Base-by-base conservation (phyloP, 2,888 invertebrate genomes). In the Pyrgus malvae region DNA sequence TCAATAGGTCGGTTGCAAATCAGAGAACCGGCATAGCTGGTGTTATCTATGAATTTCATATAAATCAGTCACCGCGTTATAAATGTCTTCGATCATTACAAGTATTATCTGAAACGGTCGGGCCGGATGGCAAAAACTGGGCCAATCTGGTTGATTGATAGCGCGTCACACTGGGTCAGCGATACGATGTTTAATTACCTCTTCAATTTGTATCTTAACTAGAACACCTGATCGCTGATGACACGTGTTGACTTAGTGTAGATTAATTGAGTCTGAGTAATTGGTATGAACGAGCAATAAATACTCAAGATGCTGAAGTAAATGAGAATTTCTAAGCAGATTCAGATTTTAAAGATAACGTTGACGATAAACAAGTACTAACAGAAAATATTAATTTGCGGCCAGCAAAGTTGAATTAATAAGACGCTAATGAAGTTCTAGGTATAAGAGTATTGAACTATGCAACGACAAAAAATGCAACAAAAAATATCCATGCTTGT, bases 31-130 rank as follows among this genome's bases (percentile, higher is more conserved):
- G 37, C 46, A 37, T 16, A 21, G 46, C 27, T 11, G 45, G 55
- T 57, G 54, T 62, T 64, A 67, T 65, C 65, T 59, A 55, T 55
- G 56, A 64, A 59, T 58, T 65, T 58, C 61, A 46, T 62, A 65
- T 68, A 68, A 66, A 68, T 68, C 67, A 65, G 62, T 64, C 63
- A 48, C 29, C 55, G 35, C 35, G 63, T 65, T 69, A 68, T 69
- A 62, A 65, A 68, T 67, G 61, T 57, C 48, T 31, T 21, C 42
- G 48, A 48, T 55, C 55, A 45, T 55, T 55, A 48, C 38, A 42
- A 35, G 54, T 54, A 46, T 45, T 46, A 54, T 48, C 46, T 54
- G 54, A 46, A 54, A 53, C 25, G 38, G 29, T 44, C 27, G 37
- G 31, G 45, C 38, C 37, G 21, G 53, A 45, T 53, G 31, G 54